These are phyloP conservation scores for Polietes domitor DNA, from an alignment of 2,888 invertebrate species.

Conservation along the genomic window DNA sequence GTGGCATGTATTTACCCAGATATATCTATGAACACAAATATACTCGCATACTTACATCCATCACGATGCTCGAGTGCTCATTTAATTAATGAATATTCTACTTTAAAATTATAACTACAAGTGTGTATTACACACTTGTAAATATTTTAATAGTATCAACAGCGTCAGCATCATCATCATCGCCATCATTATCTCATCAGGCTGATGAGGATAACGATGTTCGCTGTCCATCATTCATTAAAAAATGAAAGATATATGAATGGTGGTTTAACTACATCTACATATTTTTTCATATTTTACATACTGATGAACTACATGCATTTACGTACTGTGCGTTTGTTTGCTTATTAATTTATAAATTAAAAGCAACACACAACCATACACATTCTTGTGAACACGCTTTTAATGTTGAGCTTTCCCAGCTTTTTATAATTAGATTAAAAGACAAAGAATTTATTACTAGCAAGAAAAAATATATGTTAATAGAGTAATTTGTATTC, in stretches of 20 bases:
- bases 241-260: not conserved
- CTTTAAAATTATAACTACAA: not conserved
- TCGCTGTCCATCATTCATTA: not conserved
- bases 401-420: not conserved
- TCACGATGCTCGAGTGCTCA: no score
- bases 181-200: no score
- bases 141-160: constrained; percentile 17
- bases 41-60: no score
- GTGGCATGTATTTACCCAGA: no score
- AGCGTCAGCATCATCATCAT: not conserved
- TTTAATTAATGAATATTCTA: constrained; percentile 16
- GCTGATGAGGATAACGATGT: not conserved
- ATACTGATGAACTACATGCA: not conserved
- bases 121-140: constrained; percentile 1
- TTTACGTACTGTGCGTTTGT: not conserved
- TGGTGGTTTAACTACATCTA: not conserved
- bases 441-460: constrained; percentile 15
- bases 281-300: no score
- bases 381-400: not conserved
- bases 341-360: constrained; percentile 7
- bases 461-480: not conserved
- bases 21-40: no score
- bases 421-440: constrained; percentile 30
- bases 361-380: not conserved
- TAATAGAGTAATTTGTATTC: not conserved